Base-by-base conservation (phyloP, 1,140 invertebrate genomes). In the Formica exsecta region DNA sequence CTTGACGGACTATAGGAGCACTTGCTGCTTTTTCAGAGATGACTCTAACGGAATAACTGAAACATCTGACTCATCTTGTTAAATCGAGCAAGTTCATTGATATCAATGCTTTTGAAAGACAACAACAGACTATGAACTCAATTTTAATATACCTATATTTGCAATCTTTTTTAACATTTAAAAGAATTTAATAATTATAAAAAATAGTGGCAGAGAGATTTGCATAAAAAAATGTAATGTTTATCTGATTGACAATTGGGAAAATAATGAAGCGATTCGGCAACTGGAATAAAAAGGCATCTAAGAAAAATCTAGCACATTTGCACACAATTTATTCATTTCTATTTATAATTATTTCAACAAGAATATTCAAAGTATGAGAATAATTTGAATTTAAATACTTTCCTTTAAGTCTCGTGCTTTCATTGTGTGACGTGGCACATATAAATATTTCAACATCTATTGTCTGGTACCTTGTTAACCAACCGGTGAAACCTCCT, bases 381-480 rank as follows among this genome's bases (percentile, higher is more conserved):
- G 9, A 51, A 51, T 51, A 51, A 19, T 51, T 51, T 51, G 4
- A 19, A 51, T 51, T 19, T 5, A 51, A 51, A 57, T 13, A 64
- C 66, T 32, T 73, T 73, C 22, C 22, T 44, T 51, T 44, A 11
- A 76, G 62, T 38, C 5, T 29, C 29, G 61, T 25, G 32, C 51
- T 81, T 88, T 80, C 57, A 65, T 86, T 68, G 41, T 44, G 57
- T 68, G 48, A 5, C 48, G 16, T 36, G 62, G n/a, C n/a, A 48
- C 36, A 48, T 86, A 66, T 89, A 90, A 89, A 87, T 89, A 90
- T 89, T 90, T 90, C 89, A 89, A 86, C 77, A 74, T 89, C 75
- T 87, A 74, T 84, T 74, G 66, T 83, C 73, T 84, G 85, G 86
- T 66, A 74, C 74, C 76, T 89, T 86, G 76, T 84, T 77, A 87